Evolutionary conservation across 2,888 invertebrate species (phyloP).

Genomic region (Mimas tiliae): DNA sequence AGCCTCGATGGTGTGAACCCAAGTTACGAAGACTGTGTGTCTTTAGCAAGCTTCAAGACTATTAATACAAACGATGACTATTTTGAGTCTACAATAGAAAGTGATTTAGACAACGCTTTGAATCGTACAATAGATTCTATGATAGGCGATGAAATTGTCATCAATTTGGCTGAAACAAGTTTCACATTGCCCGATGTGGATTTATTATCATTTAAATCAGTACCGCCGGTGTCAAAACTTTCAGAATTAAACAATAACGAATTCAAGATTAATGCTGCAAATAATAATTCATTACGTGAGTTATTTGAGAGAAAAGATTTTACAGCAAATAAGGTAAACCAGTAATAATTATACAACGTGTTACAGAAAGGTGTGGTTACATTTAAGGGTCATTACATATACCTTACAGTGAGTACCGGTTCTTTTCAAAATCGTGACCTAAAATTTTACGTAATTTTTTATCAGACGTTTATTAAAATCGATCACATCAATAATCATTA

Average conservation of each 20-base stretch:
- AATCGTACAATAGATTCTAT: slow-evolving; percentile 48
- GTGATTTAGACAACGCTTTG: slow-evolving; percentile 47
- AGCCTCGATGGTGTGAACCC: slow-evolving; percentile 40
- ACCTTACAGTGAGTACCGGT: too few relatives aligned
- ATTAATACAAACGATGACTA: slow-evolving; percentile 45
- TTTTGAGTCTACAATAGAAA: slow-evolving; percentile 40
- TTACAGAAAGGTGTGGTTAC: too few relatives aligned
- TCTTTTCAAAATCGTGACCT: too few relatives aligned
- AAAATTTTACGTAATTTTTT: too few relatives aligned
- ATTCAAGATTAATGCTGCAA: slow-evolving; percentile 33
- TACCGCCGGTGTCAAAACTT: slow-evolving; percentile 55
- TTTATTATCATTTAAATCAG: slow-evolving; percentile 63
- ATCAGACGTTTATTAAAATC: background rate
- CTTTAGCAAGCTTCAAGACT: slow-evolving; percentile 50
- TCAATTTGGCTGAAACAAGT: slow-evolving; percentile 44
- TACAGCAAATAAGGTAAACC: slow-evolving; percentile 47
- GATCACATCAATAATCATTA: too few relatives aligned
- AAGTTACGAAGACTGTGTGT: slow-evolving; percentile 38
- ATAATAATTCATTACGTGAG: slow-evolving; percentile 53
- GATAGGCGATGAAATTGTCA: slow-evolving; percentile 44
- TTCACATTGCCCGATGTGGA: slow-evolving; percentile 53
- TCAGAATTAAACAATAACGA: slow-evolving; percentile 61
- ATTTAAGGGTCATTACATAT: too few relatives aligned
- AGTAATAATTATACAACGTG: too few relatives aligned
- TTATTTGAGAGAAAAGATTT: slow-evolving; percentile 67